Percentiles rank a stretch among this genome's conserved stretches.
phyloP scores from a whole-genome alignment of 2,113 vertebrate species.

The Microtus oregoni region DNA sequence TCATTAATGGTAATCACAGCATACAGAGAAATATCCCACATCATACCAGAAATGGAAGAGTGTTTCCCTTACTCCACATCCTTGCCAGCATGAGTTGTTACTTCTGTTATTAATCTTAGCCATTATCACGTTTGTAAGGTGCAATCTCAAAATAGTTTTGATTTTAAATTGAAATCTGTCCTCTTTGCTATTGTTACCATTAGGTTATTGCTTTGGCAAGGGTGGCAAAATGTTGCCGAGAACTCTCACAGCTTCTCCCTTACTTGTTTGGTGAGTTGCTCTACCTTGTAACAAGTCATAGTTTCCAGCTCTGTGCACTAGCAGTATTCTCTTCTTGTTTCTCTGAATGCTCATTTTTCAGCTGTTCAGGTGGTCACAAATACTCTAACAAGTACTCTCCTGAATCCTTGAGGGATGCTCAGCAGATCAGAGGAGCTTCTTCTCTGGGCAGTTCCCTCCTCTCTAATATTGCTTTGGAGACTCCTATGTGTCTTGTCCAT shows the following conservation, averaged over 20 bases:
- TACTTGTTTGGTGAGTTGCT: neutral
- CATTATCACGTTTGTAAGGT: neutral
- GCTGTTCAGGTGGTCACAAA: neutral
- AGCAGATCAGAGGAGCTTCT: neutral
- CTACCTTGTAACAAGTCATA: neutral
- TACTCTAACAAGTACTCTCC: neutral
- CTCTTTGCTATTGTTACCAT: neutral
- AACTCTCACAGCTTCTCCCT: neutral
- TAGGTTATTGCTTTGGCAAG: neutral
- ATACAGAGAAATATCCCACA: no score
- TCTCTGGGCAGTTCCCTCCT: neutral
- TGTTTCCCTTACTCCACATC: neutral
- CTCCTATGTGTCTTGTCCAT: fast-evolving
- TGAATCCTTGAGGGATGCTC: neutral
- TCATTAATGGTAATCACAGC: no score
- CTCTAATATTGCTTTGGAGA: neutral
- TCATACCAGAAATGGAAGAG: neutral
- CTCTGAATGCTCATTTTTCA: neutral
- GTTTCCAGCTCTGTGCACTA: neutral
- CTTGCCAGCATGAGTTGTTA: neutral
- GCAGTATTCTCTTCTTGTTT: neutral
- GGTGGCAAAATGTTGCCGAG: neutral
- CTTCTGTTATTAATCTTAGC: neutral
- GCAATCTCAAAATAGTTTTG: neutral
- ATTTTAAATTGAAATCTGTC: neutral